Evolutionary conservation across 2,113 vertebrate genomes (phyloP).

Genomic region (Pipa parva): DNA sequence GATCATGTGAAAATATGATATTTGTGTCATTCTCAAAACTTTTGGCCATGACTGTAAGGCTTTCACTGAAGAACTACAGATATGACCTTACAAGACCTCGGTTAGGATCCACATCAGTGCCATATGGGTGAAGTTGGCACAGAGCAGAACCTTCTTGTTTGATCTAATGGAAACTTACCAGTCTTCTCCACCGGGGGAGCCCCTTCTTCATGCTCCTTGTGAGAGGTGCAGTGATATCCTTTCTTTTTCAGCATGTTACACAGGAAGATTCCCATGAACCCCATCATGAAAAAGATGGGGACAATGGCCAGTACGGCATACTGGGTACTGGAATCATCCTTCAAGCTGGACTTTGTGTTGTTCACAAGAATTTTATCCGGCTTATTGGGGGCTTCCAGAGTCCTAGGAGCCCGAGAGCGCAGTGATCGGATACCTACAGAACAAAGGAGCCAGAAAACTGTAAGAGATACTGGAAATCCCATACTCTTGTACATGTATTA

Average conservation of each 20-base stretch:
- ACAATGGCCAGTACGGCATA: constrained; percentile 85
- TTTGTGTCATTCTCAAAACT: no score
- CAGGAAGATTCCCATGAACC: constrained; percentile 85
- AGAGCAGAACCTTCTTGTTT: no score
- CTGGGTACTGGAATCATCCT: constrained; percentile 73
- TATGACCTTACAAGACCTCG: neutral
- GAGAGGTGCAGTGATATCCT: constrained; percentile 79
- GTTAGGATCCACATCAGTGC: no score
- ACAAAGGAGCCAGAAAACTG: neutral
- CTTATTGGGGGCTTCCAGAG: constrained; percentile 20
- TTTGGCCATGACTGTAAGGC: no score
- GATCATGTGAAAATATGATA: no score
- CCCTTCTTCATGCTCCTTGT: constrained; percentile 71
- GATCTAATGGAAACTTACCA: no score
- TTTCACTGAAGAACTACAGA: no score
- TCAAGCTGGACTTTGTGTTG: constrained; percentile 57
- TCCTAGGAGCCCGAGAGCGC: constrained; percentile 38
- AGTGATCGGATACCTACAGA: constrained; percentile 6
- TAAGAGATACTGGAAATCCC: no score
- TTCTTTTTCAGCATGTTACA: constrained; percentile 93
- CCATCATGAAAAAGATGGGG: constrained; percentile 89
- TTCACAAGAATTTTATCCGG: constrained; percentile 51
- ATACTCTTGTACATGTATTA: no score
- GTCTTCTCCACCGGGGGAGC: constrained; percentile 56
- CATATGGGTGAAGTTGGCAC: no score